Base-by-base conservation (phyloP, 37 sponge, comb jelly and placozoan genomes). In the Bolinopsis microptera region DNA sequence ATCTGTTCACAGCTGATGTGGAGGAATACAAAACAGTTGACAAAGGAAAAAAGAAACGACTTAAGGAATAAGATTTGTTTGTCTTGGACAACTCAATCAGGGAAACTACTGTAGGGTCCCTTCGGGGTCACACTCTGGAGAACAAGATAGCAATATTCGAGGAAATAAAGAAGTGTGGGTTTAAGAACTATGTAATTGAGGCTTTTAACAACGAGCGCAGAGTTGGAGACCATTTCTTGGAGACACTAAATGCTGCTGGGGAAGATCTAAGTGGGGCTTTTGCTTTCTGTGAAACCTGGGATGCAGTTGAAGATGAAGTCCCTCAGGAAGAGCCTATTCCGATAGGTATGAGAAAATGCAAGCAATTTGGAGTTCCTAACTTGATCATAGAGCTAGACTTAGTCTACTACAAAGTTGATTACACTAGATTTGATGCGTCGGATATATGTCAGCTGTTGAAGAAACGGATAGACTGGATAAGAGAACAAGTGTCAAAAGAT, bases 31-130 rank as follows among this genome's bases (percentile, higher is more conserved):
- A 22, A 28, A n/a, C 74, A 22, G 24, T 70, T 8, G 74, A n/a
- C 74, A 70, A 70, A 2, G 74, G 21, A 26, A 70, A 70, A 22
- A 70, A 28, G 30, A n/a, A 93, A 24, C 30, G 28, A 22, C 76
- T 94, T 39, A 69, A 38, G 82, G 69, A 94, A 5, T 38, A 93
- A 27, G 94, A 94, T 37, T 76, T 69, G 35, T 93, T 94, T 68
- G 94, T 94, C 0, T 33, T 94, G 70, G 94, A 94, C 93, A 94
- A 69, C 93, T 94, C 94, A 0, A 93, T 94, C 70, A 35, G 94
- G 9, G 94, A 94, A 76, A 94, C 82, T 35, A 94, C 94, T 0
- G 94, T 94, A 38, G 93, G 94, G 16, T 93, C 93, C 38, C 69
- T 94, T 24, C 76, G 93, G 34, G 94, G 94, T 13, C 94, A 94